Evolutionary conservation across 1,140 invertebrate species (phyloP), one percentile per base, ranked within the genome.

Genomic region (Ceratosolen solmsi): DNA sequence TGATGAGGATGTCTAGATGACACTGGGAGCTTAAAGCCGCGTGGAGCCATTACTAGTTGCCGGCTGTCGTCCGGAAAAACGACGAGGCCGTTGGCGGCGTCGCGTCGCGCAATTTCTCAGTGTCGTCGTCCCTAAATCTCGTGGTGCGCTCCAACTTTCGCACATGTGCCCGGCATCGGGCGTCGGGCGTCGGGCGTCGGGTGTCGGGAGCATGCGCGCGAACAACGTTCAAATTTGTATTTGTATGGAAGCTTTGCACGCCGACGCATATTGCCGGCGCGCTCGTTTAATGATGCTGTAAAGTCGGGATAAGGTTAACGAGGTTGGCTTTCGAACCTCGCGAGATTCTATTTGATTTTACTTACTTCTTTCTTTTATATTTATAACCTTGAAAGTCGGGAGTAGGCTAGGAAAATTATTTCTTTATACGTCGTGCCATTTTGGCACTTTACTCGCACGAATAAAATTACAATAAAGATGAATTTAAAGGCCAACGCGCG

Each of bases 101-200:
- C 56, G 72, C 74, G 30, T 75, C 72, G 72, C 54, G 51, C 72
- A 41, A 75, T 75, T 58, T 75, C 72, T 75, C 72, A 75, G n/a
- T 58, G 72, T 75, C 72, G 72, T 27, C 72, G 30, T 51, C 54
- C 54, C 54, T 75, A 75, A 75, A 75, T 75, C 73, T 75, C 33
- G 65, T n/a, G 17, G 65, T 9, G 33, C 65, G 65, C 30, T 20
- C 51, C 9, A 15, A 22, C 51, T 54, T 22, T 54, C 9, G 51
- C 51, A 54, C 51, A 54, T 54, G 51, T 54, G 51, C 9, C 51
- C 51, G 5, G 5, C 5, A 11, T 22, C 51, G 51, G n/a, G 20
- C 51, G 51, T 46, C 41, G 5, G 5, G 41, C 41, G 41, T 46
- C 5, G 5, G 5, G 41, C 41, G 5, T 46, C 41, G n/a, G n/a